Base-by-base conservation (phyloP, 1,140 invertebrate genomes). In the Pseudoatta argentina region DNA sequence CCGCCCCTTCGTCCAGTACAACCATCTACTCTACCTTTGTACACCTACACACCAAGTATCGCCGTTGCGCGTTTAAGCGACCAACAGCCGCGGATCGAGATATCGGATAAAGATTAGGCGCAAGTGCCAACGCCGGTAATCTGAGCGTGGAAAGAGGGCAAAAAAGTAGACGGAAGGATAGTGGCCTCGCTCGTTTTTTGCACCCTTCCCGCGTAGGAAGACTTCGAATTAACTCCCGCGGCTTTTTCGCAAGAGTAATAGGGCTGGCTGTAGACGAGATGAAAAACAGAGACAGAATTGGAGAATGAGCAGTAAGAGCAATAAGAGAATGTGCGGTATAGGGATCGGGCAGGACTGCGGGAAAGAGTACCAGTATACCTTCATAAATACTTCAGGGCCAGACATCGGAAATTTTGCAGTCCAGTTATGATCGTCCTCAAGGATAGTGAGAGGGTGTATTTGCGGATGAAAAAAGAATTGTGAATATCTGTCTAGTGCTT, bases 381-480 rank as follows among this genome's bases (percentile, higher is more conserved):
- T 91, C 92, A 93, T 93, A 93, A 93, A 93, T 93, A 92, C 92
- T 93, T 93, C 92, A 93, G 78, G 73, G 71, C 72, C 92, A 93
- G 92, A 87, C 89, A 89, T 91, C 82, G 88, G 81, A 87, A 92
- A 93, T 93, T 93, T 93, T 83, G 86, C 92, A 92, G 88, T 88
- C 87, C 85, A 88, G 82, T 92, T 92, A 86, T 75, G 86, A 73
- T 72, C 88, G 86, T 78, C 69, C 51, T 66, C 64, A 69, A 48
- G 39, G 48, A 67, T 73, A 73, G 61, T 67, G 53, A 86, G 48
- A 63, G 69, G 39, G 55, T 64, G 59, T 71, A 73, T 61, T 77
- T 64, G 61, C 59, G 66, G 12, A 75, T 77, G 64, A 86, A 81
- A 63, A 75, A 76, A 77, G 71, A 51, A 75, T 83, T 75, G 64